Evolutionary conservation across 2,888 invertebrate genomes (phyloP), one percentile per base, ranked within the genome.

Genomic region (Tethea ocularis): DNA sequence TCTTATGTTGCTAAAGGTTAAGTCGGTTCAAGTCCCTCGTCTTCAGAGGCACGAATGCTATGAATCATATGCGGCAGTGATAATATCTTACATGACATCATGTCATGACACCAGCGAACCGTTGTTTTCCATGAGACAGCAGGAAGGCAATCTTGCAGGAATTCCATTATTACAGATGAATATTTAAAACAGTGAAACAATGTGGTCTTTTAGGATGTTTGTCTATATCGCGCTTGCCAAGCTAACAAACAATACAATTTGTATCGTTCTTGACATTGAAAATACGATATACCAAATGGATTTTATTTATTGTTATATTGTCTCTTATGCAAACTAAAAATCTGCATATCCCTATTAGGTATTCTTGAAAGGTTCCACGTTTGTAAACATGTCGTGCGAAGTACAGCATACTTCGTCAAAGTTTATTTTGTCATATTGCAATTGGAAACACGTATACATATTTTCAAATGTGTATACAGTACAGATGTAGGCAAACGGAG

Each of bases 31-130:
- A 78, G 70, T 80, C 71, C 77, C 73, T 70, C 78, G 75, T 79
- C 79, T 70, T 72, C 71, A 70, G 61, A 57, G 59, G 61, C 69
- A 74, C 67, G 71, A 74, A 73, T 77, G 76, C 73, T 72, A 71
- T 71, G 69, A 84, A 83, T 85, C 86, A 86, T 84, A 90, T 73
- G 64, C 79, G 78, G 82, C 6, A n/a, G 46, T 41, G 41, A 41
- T 87, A 86, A 88, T 87, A 87, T 90, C 90, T n/a, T n/a, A n/a
- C n/a, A 89, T 82, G 83, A 83, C 74, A 74, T 82, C 82, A 77
- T 80, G 83, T 82, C 74, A 74, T 82, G 82, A 77, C 79, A 82
- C 75, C 76, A 64, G 59, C 61, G 57, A 58, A 67, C 73, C 13
- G 33, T 80, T 78, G 77, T 80, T 82, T 78, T 80, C 82, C 83